These are phyloP conservation scores for Melanotaenia duboulayi DNA, from an alignment of 2,113 vertebrate genomes.

Conservation along the genomic window DNA sequence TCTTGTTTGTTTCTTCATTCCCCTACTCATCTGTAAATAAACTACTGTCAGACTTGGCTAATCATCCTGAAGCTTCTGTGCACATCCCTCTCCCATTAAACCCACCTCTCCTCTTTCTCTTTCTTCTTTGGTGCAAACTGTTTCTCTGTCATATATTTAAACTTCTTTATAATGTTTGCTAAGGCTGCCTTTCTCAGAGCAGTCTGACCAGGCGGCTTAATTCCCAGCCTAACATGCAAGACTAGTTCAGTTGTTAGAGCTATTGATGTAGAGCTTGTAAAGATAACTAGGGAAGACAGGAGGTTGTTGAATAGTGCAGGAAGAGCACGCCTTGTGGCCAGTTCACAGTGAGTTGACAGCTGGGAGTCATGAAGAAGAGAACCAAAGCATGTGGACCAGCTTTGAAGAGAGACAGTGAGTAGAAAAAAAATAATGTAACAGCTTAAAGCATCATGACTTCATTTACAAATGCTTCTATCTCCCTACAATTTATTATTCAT, in stretches of 20 bases:
- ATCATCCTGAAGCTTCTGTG: slow-evolving; percentile 46
- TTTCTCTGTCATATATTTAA: slow-evolving; percentile 49
- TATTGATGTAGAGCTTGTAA: slow-evolving; percentile 48
- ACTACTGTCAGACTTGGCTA: slow-evolving; percentile 34
- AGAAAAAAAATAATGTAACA: slow-evolving; percentile 4
- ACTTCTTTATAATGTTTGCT: slow-evolving; percentile 41
- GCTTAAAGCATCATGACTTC: slow-evolving; percentile 45
- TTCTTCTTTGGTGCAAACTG: slow-evolving; percentile 24
- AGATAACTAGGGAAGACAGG: slow-evolving; percentile 52
- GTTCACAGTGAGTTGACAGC: slow-evolving; percentile 50
- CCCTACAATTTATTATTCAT: too few species aligned
- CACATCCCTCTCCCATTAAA: slow-evolving; percentile 1
- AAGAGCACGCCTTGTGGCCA: too few species aligned
- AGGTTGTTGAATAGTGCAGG: slow-evolving; percentile 42
- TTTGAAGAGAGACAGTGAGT: slow-evolving; percentile 40
- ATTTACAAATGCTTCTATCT: slow-evolving; percentile 39
- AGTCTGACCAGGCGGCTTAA: slow-evolving; percentile 31
- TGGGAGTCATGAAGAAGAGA: slow-evolving; percentile 46
- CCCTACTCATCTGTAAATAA: slow-evolving; percentile 24
- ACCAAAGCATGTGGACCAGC: slow-evolving; percentile 18
- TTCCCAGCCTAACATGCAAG: not conserved
- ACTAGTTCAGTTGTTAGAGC: slow-evolving; percentile 43
- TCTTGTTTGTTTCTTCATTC: slow-evolving; percentile 17
- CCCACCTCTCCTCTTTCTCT: slow-evolving; percentile 9
- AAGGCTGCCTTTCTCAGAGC: slow-evolving; percentile 14